phyloP scores from a whole-genome alignment of 1,140 invertebrate genomes.

The Drosophila sturtevanti region DNA sequence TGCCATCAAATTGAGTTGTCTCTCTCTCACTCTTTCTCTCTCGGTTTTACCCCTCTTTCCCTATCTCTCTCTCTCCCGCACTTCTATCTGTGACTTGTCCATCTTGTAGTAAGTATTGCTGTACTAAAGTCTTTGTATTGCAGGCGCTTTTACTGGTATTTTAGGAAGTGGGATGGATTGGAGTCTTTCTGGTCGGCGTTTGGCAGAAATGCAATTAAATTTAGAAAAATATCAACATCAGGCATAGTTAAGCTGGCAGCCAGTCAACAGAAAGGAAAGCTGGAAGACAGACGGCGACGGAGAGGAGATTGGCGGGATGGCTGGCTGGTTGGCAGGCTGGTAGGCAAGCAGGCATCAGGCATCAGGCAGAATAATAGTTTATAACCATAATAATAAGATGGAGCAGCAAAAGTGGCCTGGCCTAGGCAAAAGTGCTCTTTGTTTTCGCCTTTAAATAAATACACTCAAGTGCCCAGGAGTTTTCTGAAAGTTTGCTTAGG shows the following conservation, averaged over 20 bases:
- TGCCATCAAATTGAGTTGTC: constrained; percentile 81
- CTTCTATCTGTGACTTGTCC: constrained; percentile 3
- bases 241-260: constrained; percentile 18
- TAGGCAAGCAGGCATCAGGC: no score
- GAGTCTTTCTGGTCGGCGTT: not conserved
- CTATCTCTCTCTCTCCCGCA: not conserved
- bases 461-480: constrained; percentile 38
- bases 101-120: constrained; percentile 6
- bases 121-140: constrained; percentile 1
- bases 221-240: constrained; percentile 78
- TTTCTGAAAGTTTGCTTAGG: constrained; percentile 36
- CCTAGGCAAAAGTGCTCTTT: constrained; percentile 54
- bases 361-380: constrained; percentile 73
- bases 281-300: no score
- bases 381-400: constrained; percentile 61
- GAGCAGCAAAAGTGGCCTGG: constrained; percentile 37
- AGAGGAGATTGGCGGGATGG: no score
- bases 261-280: not conserved
- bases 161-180: not conserved
- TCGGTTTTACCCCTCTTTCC: not conserved
- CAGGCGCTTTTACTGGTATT: not conserved
- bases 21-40: constrained; percentile 14
- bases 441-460: constrained; percentile 75
- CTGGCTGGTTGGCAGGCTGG: no score
- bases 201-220: constrained; percentile 77